A percentile compares a stretch with the other conserved stretches of the same genome.
Conservation (phyloP, 2,888 invertebrate species). For the Drosophila tanythrix region DNA sequence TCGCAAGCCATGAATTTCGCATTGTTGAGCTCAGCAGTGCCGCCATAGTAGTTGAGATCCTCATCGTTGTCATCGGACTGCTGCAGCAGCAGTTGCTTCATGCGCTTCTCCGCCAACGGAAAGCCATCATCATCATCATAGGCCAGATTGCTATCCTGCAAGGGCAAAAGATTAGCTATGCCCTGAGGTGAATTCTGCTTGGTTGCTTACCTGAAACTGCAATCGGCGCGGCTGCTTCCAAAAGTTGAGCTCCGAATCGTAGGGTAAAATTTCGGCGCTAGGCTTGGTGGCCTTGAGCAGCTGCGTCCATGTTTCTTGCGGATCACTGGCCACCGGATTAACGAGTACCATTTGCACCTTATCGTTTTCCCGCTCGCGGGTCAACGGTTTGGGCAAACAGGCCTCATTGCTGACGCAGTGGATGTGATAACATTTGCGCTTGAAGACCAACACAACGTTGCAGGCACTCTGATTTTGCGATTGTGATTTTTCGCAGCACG, state of each 20-base stretch:
- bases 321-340: constrained; percentile 87
- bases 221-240: constrained; percentile 81
- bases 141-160: constrained; percentile 54
- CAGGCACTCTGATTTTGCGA: constrained; percentile 84
- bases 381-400: constrained; percentile 89
- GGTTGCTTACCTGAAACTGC: constrained; percentile 60
- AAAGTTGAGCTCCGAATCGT: constrained; percentile 77
- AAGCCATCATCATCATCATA: constrained; percentile 82
- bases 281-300: constrained; percentile 78
- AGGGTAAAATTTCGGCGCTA: constrained; percentile 66
- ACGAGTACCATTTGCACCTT: constrained; percentile 92
- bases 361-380: constrained; percentile 86
- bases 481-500: constrained; percentile 83
- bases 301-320: constrained; percentile 76
- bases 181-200: constrained; percentile 20
- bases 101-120: constrained; percentile 81
- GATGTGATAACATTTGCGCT: constrained; percentile 91
- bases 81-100: constrained; percentile 79
- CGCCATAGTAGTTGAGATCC: constrained; percentile 85
- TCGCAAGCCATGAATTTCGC: constrained; percentile 87
- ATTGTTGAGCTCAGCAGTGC: constrained; percentile 59
- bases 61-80: constrained; percentile 84
- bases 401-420: constrained; percentile 89
- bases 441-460: constrained; percentile 92
- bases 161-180: background rate